These are phyloP conservation scores for Apostichopus californicus DNA, from an alignment of 35 echinoderm and acorn worm species.

Conservation along the genomic window DNA sequence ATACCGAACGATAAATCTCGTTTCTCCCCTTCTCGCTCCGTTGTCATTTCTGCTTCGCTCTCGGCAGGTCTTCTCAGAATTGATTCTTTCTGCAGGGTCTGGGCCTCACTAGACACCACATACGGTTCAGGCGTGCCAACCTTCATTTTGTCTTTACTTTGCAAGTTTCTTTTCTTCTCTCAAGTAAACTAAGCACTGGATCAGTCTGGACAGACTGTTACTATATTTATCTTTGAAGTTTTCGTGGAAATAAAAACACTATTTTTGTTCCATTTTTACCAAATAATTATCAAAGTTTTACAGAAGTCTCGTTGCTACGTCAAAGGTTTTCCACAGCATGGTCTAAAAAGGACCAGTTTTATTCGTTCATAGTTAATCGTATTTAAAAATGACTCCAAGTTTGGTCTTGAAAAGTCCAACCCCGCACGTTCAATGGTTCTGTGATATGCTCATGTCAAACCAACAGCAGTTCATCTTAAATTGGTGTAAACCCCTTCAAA, in stretches of 20 bases:
- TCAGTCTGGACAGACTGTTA: background rate
- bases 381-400: too few species aligned
- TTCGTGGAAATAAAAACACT: background rate
- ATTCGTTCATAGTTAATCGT: too few species aligned
- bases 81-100: background rate
- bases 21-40: conserved; percentile 34
- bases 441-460: too few species aligned
- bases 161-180: background rate
- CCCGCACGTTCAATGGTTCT: too few species aligned
- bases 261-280: background rate
- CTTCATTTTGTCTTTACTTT: conserved; percentile 3
- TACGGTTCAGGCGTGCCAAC: conserved; percentile 23
- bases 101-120: background rate
- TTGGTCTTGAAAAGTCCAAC: too few species aligned
- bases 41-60: conserved; percentile 13
- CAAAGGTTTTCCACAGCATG: too few species aligned
- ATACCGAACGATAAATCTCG: conserved; percentile 52
- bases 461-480: too few species aligned
- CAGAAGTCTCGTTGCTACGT: too few species aligned
- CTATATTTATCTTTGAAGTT: background rate
- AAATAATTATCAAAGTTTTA: too few species aligned
- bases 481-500: too few species aligned
- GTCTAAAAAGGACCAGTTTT: too few species aligned
- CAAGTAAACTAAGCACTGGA: background rate
- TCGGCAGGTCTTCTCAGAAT: background rate